Evolutionary conservation across 1,140 invertebrate genomes (phyloP).

Genomic region (Formica selysi): DNA sequence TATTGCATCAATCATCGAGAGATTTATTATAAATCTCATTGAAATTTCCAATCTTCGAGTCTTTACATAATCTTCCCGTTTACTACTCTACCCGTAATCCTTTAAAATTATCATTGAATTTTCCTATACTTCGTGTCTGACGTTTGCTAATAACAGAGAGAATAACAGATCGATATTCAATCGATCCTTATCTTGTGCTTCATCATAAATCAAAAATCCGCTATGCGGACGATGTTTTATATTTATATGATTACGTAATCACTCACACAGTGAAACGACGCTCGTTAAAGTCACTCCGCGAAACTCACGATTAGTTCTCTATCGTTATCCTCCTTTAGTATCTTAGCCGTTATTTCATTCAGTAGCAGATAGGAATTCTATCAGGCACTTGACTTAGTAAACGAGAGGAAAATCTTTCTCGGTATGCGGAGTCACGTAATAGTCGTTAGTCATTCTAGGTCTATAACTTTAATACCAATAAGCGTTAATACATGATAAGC

Average conservation of each 20-base stretch:
- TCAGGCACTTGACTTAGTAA: neutral
- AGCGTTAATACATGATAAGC: neutral
- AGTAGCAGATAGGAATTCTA: neutral
- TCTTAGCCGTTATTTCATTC: neutral
- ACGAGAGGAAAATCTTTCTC: constrained; percentile 41
- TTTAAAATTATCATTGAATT: neutral
- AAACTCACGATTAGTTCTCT: neutral
- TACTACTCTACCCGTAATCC: too few species aligned
- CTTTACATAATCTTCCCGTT: neutral
- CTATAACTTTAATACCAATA: neutral
- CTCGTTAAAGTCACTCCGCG: constrained; percentile 21
- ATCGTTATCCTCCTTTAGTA: constrained; percentile 8
- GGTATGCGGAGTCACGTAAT: neutral
- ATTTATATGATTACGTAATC: constrained; percentile 32
- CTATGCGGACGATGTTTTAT: neutral
- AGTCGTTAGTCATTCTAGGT: constrained; percentile 6
- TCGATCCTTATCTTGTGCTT: neutral
- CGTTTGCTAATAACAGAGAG: neutral
- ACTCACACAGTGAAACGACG: neutral
- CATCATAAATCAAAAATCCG: constrained; percentile 4
- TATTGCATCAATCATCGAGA: neutral
- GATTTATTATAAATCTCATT: neutral
- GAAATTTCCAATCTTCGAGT: neutral
- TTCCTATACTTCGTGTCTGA: neutral
- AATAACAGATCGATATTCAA: neutral